Evolutionary conservation across 2,888 invertebrate genomes (phyloP).

Genomic region (Agrotis exclamationis): DNA sequence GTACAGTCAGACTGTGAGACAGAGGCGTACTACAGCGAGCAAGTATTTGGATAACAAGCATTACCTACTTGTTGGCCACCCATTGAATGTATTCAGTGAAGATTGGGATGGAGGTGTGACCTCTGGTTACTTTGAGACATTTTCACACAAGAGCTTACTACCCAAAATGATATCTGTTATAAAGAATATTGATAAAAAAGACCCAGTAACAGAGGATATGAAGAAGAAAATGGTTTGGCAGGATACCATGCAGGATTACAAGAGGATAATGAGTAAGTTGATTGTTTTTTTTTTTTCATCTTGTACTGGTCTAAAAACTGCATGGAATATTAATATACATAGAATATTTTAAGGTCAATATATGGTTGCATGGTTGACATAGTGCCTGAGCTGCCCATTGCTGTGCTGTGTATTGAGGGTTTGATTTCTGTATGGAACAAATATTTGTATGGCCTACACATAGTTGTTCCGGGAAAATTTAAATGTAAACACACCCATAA

Average conservation of each 20-base stretch:
- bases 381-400: too few relatives aligned
- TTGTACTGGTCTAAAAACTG: too few relatives aligned
- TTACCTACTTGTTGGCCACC: slow-evolving; percentile 75
- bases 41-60: slow-evolving; percentile 63
- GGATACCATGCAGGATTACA: slow-evolving; percentile 49
- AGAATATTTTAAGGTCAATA: too few relatives aligned
- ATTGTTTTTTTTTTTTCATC: too few relatives aligned
- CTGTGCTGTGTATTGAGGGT: too few relatives aligned
- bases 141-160: slow-evolving; percentile 78
- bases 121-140: slow-evolving; percentile 80
- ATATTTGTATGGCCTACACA: too few relatives aligned
- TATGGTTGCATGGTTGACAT: too few relatives aligned
- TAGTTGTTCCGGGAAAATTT: too few relatives aligned
- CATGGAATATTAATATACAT: too few relatives aligned
- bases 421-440: too few relatives aligned
- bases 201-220: slow-evolving; percentile 80
- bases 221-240: slow-evolving; percentile 79
- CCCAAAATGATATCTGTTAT: slow-evolving; percentile 80
- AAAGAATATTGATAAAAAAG: slow-evolving; percentile 71
- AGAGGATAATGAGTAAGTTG: slow-evolving; percentile 71
- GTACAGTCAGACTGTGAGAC: slow-evolving; percentile 74
- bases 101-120: slow-evolving; percentile 84
- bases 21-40: slow-evolving; percentile 62
- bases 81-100: slow-evolving; percentile 76
- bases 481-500: too few relatives aligned